These are phyloP conservation scores for Solenopsis fugax DNA, from an alignment of 1,140 invertebrate genomes.

Conservation along the genomic window DNA sequence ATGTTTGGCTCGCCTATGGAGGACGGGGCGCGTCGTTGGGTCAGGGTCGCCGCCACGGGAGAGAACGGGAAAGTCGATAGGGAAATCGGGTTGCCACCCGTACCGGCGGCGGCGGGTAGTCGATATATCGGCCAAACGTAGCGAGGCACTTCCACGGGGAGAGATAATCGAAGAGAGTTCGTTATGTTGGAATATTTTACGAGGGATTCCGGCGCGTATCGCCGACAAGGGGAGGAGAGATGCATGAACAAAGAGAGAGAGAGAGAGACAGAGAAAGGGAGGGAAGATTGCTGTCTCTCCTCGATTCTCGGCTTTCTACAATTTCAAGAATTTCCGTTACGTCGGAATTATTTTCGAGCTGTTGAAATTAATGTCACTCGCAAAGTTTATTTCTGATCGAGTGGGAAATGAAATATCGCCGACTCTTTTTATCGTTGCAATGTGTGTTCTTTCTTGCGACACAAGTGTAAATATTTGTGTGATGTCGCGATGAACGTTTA, in stretches of 20 bases:
- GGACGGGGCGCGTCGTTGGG: slow-evolving; percentile 70
- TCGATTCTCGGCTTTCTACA: not conserved
- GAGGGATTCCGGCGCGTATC: not conserved
- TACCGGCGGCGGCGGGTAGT: slow-evolving; percentile 52
- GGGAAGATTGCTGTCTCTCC: not conserved
- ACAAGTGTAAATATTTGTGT: slow-evolving; percentile 44
- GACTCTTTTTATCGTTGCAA: slow-evolving; percentile 3
- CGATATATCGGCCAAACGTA: slow-evolving; percentile 69
- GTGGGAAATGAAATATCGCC: slow-evolving; percentile 35
- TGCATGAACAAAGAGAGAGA: not conserved
- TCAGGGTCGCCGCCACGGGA: slow-evolving; percentile 72
- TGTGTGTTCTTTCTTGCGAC: slow-evolving; percentile 19
- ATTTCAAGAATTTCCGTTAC: slow-evolving; percentile 10
- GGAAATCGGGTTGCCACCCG: slow-evolving; percentile 70
- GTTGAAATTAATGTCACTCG: slow-evolving; percentile 13
- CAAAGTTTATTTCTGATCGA: slow-evolving; percentile 27
- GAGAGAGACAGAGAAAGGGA: not conserved
- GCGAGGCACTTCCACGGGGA: slow-evolving; percentile 31
- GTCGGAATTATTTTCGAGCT: slow-evolving; percentile 28
- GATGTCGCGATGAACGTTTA: slow-evolving; percentile 36
- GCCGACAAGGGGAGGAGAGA: not conserved
- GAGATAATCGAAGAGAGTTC: slow-evolving; percentile 48
- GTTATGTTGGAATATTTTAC: slow-evolving; percentile 10
- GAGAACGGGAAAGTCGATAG: slow-evolving; percentile 76
- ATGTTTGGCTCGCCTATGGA: slow-evolving; percentile 52